phyloP scores from a whole-genome alignment of 2,888 invertebrate genomes.

The Nebria salina region DNA sequence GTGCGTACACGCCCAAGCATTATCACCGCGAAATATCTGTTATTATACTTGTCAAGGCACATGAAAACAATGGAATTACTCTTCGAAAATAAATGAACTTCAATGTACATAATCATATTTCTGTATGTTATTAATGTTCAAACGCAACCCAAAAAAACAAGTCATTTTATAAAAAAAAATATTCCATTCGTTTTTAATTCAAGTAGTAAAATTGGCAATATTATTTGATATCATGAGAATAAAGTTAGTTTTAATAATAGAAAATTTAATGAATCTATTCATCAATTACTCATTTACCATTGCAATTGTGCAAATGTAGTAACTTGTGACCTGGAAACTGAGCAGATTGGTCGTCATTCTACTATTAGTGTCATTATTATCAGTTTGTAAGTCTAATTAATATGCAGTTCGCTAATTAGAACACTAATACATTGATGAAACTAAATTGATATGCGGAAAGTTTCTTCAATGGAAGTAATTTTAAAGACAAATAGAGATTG shows the following conservation, averaged over 20 bases:
- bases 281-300: no score
- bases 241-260: no score
- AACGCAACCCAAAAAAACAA: neutral
- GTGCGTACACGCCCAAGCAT: conserved; percentile 19
- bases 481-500: conserved; percentile 43
- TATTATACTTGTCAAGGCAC: conserved; percentile 40
- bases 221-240: no score
- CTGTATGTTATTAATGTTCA: neutral
- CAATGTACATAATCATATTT: conserved; percentile 3
- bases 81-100: conserved; percentile 40
- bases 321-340: neutral
- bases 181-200: neutral
- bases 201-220: no score
- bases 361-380: neutral
- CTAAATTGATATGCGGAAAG: conserved; percentile 40
- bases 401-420: conserved; percentile 37
- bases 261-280: no score
- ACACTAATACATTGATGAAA: neutral
- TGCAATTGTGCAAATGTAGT: no score
- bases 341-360: neutral
- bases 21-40: conserved; percentile 31
- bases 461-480: conserved; percentile 38
- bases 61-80: conserved; percentile 29
- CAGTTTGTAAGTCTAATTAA: conserved; percentile 7
- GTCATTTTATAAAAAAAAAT: neutral